Evolutionary conservation across 2,888 invertebrate genomes (phyloP), one percentile per base, ranked within the genome.

Genomic region (Colostygia pectinataria): DNA sequence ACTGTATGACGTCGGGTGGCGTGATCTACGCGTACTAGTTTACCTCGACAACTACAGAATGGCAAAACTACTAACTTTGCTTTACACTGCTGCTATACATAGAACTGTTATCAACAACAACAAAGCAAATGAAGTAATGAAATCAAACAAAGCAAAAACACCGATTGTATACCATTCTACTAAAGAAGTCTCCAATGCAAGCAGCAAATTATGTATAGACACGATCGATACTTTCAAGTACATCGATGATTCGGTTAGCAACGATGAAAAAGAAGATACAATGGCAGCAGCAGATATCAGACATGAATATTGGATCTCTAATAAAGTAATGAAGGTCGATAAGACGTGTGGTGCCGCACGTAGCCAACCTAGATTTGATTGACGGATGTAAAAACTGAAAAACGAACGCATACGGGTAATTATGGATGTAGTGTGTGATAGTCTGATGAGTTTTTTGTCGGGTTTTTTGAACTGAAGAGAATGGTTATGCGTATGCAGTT

Each of bases 1-100:
- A 56, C 60, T 48, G 52, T 44, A 28, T 56, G 58, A 61, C 60
- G 60, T 55, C 55, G 38, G 27, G 53, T 59, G 59, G 59, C 59
- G 57, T 57, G 59, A 56, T 55, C 42, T 42, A 44, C 44, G 47
- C 25, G 10, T 12, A 6, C 37, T 14, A 20, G 47, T 37, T 42
- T 49, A 50, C 53, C 46, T 45, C 47, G 39, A 10, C 39, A 29
- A 3, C 24, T 2, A 43, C 1, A 31, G 23, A 5, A 7, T 25
- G 14, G 24, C 45, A 27, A 34, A 29, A 9, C 13, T 25, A 38
- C 8, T 18, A 14, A 6, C 3, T n/a, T 24, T 7, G 6, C 18
- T 9, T 25, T 14, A 40, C 43, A 55, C 43, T 31, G 27, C 52
- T 42, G 39, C 34, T 38, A 5, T 9, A 13, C 40, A 44, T 10